A percentile compares a stretch with the other conserved stretches of the same genome.
These are phyloP conservation scores for Drosophila fungiperda DNA, from an alignment of 2,888 invertebrate species.

Conservation along the genomic window DNA sequence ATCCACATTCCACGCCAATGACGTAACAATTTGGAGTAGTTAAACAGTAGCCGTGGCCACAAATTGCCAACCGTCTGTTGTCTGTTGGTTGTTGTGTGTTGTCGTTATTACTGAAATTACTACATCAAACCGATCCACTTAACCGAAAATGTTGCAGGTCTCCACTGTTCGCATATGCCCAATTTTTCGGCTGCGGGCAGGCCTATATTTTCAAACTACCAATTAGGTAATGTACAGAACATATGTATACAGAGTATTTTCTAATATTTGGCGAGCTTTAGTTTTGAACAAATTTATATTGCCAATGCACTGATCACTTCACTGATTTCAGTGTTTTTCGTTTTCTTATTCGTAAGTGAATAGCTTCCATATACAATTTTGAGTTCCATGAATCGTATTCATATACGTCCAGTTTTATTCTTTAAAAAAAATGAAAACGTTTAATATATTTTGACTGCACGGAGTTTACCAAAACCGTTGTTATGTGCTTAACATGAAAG, in stretches of 20 bases:
- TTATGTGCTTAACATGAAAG: not conserved
- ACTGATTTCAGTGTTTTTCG: not conserved
- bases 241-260: slow-evolving; percentile 30
- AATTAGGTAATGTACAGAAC: slow-evolving; percentile 47
- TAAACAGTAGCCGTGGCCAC: slow-evolving; percentile 69
- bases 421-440: not conserved
- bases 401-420: not conserved
- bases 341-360: not conserved
- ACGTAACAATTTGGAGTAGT: slow-evolving; percentile 68
- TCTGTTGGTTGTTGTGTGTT: slow-evolving; percentile 54
- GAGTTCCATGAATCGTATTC: not conserved
- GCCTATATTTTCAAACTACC: slow-evolving; percentile 48
- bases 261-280: slow-evolving; percentile 45
- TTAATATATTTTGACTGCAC: not conserved
- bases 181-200: slow-evolving; percentile 39
- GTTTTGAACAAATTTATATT: slow-evolving; percentile 4
- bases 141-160: slow-evolving; percentile 61
- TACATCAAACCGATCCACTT: slow-evolving; percentile 74
- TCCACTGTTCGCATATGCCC: slow-evolving; percentile 39
- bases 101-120: slow-evolving; percentile 75
- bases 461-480: not conserved
- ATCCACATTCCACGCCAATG: slow-evolving; percentile 63
- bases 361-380: not conserved
- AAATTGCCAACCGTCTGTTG: slow-evolving; percentile 61
- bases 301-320: not conserved